Conservation (phyloP, 2,113 vertebrate species). For the Chloebia gouldiae region DNA sequence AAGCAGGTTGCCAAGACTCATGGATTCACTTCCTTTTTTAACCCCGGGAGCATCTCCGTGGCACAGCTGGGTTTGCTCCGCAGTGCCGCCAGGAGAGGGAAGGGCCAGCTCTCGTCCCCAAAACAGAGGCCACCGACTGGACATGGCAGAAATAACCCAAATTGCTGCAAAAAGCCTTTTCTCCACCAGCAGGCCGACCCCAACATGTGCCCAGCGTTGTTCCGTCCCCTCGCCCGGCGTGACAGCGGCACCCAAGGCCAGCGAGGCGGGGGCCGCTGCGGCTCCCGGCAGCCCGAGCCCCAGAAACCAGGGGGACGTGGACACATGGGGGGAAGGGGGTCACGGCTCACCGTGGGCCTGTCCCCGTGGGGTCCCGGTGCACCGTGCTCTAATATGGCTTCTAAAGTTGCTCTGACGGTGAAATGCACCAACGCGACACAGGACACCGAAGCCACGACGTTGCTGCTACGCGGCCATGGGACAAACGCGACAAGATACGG, state of each 20-base stretch:
- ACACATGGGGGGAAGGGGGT: neutral
- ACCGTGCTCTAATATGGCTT: conserved; percentile 76
- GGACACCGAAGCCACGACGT: conserved; percentile 48
- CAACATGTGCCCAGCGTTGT: neutral
- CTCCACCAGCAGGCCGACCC: neutral
- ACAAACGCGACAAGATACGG: neutral
- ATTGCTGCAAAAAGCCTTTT: neutral
- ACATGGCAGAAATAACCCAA: neutral
- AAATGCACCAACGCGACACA: conserved; percentile 39
- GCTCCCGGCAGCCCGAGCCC: neutral
- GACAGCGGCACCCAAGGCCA: neutral
- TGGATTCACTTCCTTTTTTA: neutral
- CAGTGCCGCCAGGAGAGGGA: neutral
- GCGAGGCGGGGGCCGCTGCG: rapidly evolving
- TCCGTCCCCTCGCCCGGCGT: rapidly evolving
- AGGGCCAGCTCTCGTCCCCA: neutral
- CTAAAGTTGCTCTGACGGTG: conserved; percentile 68
- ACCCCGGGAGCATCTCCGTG: neutral
- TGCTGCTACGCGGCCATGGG: conserved; percentile 18
- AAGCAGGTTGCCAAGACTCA: neutral
- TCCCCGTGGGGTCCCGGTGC: conserved; percentile 16
- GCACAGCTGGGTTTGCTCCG: neutral
- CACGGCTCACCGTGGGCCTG: conserved; percentile 20
- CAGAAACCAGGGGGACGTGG: neutral
- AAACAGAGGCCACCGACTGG: neutral